These are phyloP conservation scores for Caerostris darwini DNA, from an alignment of 1,140 invertebrate genomes.

Conservation along the genomic window DNA sequence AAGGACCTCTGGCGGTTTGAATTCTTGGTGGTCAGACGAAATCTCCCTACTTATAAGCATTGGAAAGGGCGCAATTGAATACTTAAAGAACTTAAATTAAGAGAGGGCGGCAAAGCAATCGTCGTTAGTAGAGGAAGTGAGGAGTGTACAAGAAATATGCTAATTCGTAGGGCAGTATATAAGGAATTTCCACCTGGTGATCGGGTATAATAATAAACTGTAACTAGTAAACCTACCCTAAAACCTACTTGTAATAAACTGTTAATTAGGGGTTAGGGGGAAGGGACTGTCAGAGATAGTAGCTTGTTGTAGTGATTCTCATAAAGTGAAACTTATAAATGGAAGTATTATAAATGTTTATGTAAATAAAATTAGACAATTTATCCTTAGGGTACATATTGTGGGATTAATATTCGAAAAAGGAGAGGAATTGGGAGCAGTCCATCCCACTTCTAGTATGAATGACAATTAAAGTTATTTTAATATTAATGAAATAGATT, in stretches of 20 bases:
- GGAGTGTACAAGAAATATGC: not conserved
- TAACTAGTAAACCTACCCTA: not conserved
- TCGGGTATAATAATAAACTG: not conserved
- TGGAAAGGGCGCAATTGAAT: not conserved
- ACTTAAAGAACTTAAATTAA: not conserved
- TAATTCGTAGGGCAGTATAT: not conserved
- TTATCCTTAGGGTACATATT: not conserved
- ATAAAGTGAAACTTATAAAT: not conserved
- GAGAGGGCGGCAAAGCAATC: not conserved
- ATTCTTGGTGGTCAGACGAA: not conserved
- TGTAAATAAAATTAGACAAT: constrained; percentile 25
- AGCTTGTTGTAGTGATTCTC: not conserved
- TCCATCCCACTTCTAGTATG: not conserved
- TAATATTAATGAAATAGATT: not conserved
- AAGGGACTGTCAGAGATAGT: not conserved
- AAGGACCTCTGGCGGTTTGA: not conserved
- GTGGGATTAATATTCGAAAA: constrained; percentile 19
- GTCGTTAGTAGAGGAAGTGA: not conserved
- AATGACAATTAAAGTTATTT: not conserved
- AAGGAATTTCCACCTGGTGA: too few relatives aligned
- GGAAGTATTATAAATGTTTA: not conserved
- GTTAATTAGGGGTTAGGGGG: not conserved
- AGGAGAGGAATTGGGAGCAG: constrained; percentile 15
- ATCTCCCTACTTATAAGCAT: not conserved
- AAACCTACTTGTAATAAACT: not conserved